Evolutionary conservation across 2,113 vertebrate species (phyloP).

Genomic region (Cacatua alba): DNA sequence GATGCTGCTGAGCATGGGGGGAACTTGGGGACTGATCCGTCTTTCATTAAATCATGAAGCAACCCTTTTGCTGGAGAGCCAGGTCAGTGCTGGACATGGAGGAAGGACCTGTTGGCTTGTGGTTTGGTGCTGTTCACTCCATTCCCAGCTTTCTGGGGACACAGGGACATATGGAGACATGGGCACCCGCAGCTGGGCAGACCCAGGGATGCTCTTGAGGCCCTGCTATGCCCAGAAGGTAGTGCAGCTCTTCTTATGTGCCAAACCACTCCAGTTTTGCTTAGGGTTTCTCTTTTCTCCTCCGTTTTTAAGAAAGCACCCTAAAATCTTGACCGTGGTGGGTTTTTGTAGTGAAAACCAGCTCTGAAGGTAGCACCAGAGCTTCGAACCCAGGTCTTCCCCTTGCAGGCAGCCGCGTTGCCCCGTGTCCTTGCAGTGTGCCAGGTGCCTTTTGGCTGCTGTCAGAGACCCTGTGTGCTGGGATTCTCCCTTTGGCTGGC

Average conservation of each 20-base stretch:
- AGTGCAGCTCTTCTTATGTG: background rate
- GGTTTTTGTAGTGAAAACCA: background rate
- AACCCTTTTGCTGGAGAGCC: background rate
- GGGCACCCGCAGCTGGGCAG: background rate
- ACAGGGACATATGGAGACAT: no score
- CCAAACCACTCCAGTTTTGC: background rate
- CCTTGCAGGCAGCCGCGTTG: fast-evolving
- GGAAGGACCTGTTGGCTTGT: background rate
- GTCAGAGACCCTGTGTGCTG: fast-evolving
- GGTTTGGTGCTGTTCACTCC: background rate
- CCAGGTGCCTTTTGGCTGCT: background rate
- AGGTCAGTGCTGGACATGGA: fast-evolving
- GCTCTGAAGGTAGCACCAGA: background rate
- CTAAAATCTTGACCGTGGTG: background rate
- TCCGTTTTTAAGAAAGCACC: background rate
- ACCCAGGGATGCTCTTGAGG: background rate
- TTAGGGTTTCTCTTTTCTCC: background rate
- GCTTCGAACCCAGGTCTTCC: background rate
- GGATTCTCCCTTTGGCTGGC: background rate
- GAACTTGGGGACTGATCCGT: fast-evolving
- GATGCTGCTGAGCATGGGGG: background rate
- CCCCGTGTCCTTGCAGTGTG: fast-evolving
- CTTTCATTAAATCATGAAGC: fast-evolving
- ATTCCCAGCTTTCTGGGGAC: background rate
- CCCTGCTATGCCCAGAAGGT: fast-evolving